Evolutionary conservation across 1,140 invertebrate genomes (phyloP).

Genomic region (Dysdera silvatica): DNA sequence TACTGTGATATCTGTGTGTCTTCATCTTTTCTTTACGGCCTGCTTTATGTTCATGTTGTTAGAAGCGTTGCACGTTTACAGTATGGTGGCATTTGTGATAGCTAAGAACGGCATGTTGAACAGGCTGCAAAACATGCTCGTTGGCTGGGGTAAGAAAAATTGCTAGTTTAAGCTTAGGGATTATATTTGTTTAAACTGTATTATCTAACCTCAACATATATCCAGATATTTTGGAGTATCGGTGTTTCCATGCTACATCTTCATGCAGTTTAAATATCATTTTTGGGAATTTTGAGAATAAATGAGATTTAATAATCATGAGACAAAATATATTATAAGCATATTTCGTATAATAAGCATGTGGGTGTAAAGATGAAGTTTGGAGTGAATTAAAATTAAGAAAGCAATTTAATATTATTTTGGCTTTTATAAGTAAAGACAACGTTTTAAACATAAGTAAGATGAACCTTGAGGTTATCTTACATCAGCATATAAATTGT

Average conservation of each 20-base stretch:
- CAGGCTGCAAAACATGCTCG: slow-evolving; percentile 36
- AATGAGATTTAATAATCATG: not conserved
- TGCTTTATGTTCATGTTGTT: slow-evolving; percentile 41
- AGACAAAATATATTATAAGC: not conserved
- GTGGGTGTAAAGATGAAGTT: no score
- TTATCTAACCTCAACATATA: not conserved
- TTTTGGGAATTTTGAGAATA: not conserved
- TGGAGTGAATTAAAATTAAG: no score
- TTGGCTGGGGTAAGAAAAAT: slow-evolving; percentile 38
- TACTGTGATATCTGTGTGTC: slow-evolving; percentile 35
- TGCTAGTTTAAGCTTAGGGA: not conserved
- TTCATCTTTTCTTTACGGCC: slow-evolving; percentile 41
- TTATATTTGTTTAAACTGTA: not conserved
- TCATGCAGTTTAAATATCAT: not conserved
- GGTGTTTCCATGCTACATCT: not conserved
- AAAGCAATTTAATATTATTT: no score
- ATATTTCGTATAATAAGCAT: no score
- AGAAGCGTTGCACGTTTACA: slow-evolving; percentile 41
- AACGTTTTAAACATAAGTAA: no score
- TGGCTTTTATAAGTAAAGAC: no score
- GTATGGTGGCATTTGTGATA: slow-evolving; percentile 39
- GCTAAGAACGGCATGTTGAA: slow-evolving; percentile 38
- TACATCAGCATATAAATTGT: no score
- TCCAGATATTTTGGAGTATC: not conserved
- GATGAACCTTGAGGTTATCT: no score